These are phyloP conservation scores for Sympetrum striolatum DNA, from an alignment of 2,888 invertebrate genomes.

Conservation along the genomic window DNA sequence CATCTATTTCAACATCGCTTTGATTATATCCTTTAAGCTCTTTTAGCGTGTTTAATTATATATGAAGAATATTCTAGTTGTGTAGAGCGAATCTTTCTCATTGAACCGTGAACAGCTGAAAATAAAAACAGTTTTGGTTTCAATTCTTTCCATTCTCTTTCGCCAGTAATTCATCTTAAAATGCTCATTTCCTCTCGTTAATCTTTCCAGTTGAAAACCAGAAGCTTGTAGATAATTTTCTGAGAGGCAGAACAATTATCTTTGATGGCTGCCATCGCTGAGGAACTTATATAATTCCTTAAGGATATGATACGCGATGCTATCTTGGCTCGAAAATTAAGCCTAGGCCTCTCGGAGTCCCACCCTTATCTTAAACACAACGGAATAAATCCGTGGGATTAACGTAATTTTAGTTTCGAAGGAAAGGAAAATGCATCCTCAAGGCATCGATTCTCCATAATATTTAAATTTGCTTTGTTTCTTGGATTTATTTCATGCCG, in stretches of 20 bases:
- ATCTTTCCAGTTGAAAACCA: constrained; percentile 27
- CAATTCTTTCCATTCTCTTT: background rate
- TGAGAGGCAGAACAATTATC: constrained; percentile 8
- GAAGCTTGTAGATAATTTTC: constrained; percentile 7
- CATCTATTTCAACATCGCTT: background rate
- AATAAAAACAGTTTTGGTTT: background rate
- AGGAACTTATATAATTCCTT: constrained; percentile 6
- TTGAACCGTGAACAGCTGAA: background rate
- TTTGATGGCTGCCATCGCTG: background rate
- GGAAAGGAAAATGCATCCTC: background rate
- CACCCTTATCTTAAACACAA: background rate
- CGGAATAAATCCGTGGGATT: background rate
- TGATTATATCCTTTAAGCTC: background rate
- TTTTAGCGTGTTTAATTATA: background rate
- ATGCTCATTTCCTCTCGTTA: constrained; percentile 27
- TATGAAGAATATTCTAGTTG: background rate
- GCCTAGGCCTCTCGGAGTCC: background rate
- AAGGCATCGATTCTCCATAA: background rate
- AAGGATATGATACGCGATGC: constrained; percentile 26
- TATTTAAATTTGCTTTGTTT: background rate
- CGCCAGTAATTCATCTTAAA: background rate
- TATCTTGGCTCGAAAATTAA: constrained; percentile 13
- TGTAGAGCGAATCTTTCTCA: background rate
- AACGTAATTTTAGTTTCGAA: background rate
- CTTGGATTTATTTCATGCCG: no score